Percentiles rank a stretch among this genome's conserved stretches.
phyloP scores from a whole-genome alignment of 2,888 invertebrate species.

The Lasioglossum malachurum region DNA sequence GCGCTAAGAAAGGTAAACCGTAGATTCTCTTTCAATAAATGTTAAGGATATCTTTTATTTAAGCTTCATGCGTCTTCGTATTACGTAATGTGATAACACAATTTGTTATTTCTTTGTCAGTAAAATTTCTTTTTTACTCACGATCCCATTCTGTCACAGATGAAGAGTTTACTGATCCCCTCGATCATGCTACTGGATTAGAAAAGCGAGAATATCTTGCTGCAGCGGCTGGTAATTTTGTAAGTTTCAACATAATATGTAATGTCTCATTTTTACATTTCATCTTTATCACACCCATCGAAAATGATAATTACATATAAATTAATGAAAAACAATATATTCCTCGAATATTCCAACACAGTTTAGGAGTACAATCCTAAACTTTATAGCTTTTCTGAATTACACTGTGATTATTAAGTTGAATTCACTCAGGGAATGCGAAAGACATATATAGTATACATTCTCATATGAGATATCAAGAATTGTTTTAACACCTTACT shows the following conservation, averaged over 20 bases:
- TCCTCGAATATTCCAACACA: neutral
- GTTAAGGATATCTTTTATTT: neutral
- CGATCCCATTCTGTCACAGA: conserved; percentile 26
- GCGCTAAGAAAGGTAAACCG: conserved; percentile 36
- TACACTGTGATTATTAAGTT: neutral
- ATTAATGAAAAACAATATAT: neutral
- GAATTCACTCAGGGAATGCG: neutral
- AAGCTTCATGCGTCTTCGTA: conserved; percentile 19
- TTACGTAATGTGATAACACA: conserved; percentile 62
- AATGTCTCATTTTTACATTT: neutral
- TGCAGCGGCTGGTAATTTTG: conserved; percentile 94
- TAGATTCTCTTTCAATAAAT: neutral
- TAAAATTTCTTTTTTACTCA: neutral
- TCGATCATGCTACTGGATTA: conserved; percentile 97
- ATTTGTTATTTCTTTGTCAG: conserved; percentile 21
- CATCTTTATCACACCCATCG: neutral
- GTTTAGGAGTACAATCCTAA: neutral
- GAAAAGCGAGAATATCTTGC: conserved; percentile 96
- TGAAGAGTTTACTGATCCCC: conserved; percentile 88
- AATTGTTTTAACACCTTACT: neutral
- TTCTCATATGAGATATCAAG: neutral
- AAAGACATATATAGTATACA: neutral
- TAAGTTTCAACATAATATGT: conserved; percentile 81
- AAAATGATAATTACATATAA: neutral
- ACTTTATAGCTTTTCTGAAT: neutral